Evolutionary conservation across 2,113 vertebrate species (phyloP).

Genomic region (Brienomyrus longianalis): DNA sequence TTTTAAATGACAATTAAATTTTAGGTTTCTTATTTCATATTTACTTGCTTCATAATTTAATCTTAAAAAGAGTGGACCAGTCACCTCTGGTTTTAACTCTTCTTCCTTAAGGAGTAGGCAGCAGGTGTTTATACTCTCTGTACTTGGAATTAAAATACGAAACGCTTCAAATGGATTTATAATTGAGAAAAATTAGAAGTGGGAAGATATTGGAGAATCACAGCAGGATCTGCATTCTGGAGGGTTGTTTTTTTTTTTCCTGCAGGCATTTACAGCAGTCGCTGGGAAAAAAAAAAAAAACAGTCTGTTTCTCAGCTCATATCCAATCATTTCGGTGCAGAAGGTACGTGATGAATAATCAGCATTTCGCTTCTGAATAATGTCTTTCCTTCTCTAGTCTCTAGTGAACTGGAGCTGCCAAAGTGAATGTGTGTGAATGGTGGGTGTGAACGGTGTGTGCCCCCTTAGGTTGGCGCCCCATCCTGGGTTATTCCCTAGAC

Average conservation of each 20-base stretch:
- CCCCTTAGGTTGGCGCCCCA: neutral
- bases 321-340: neutral
- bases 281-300: constrained; percentile 15
- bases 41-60: neutral
- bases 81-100: constrained; percentile 26
- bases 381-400: neutral
- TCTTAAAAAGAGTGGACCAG: neutral
- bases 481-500: neutral
- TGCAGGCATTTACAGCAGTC: constrained; percentile 18
- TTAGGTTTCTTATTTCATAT: neutral
- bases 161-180: constrained; percentile 24
- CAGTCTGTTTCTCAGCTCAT: neutral
- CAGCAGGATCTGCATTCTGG: constrained; percentile 35
- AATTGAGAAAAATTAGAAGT: constrained; percentile 42
- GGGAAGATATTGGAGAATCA: constrained; percentile 34
- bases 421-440: too few relatives aligned
- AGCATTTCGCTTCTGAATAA: neutral
- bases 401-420: too few relatives aligned
- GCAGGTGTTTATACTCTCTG: constrained; percentile 15
- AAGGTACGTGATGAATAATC: neutral
- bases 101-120: constrained; percentile 22
- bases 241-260: neutral
- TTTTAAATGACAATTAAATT: neutral
- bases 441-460: too few relatives aligned
- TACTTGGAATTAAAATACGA: constrained; percentile 23